These are phyloP conservation scores for Odontocerum albicorne DNA, from an alignment of 2,888 invertebrate species.

Conservation along the genomic window DNA sequence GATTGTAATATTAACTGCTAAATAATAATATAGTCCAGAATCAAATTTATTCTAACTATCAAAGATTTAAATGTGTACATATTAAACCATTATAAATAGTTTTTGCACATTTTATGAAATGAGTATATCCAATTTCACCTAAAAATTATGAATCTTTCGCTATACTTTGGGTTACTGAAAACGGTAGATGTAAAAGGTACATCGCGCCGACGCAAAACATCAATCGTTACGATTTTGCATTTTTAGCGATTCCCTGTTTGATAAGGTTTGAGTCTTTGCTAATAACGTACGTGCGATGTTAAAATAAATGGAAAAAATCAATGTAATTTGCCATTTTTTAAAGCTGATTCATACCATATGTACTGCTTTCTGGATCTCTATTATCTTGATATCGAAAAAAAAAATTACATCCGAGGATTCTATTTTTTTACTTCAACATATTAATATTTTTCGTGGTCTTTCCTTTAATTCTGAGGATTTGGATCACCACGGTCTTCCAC, in stretches of 20 bases:
- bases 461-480: too few species aligned
- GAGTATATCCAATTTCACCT: conserved; percentile 14
- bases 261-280: neutral
- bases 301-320: too few species aligned
- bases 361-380: too few species aligned
- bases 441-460: too few species aligned
- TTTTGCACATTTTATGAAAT: conserved; percentile 5
- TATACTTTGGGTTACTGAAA: conserved; percentile 4
- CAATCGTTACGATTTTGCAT: conserved; percentile 16
- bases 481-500: too few species aligned
- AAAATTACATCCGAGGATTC: too few species aligned
- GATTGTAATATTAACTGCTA: conserved; percentile 6
- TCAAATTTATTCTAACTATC: neutral
- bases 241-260: neutral
- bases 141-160: conserved; percentile 5
- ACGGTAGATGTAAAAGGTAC: neutral
- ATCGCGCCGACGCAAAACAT: conserved; percentile 24
- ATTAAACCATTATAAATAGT: conserved; percentile 5
- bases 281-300: too few species aligned
- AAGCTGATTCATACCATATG: too few species aligned
- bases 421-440: too few species aligned
- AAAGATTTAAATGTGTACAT: conserved; percentile 8
- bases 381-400: too few species aligned
- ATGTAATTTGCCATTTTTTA: too few species aligned
- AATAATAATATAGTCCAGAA: neutral